Conservation (phyloP, 2,797 vertebrate genomes). For the Acestrorhynchus altus region DNA sequence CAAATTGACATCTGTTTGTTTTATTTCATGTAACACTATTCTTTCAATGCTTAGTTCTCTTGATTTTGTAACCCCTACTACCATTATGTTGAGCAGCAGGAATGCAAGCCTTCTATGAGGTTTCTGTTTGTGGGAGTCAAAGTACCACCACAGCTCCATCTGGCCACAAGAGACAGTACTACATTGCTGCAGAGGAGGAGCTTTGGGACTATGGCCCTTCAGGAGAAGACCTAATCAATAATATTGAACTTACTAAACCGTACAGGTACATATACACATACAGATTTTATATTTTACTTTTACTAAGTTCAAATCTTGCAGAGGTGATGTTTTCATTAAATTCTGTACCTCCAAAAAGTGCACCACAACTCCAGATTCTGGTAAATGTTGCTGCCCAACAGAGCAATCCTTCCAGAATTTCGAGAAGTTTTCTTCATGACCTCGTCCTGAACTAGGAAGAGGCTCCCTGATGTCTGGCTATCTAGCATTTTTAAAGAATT, state of each 20-base stretch:
- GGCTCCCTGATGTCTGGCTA: too few relatives aligned
- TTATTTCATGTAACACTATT: background rate
- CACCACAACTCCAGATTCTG: too few relatives aligned
- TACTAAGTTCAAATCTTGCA: too few relatives aligned
- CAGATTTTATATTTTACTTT: background rate
- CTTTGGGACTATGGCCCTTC: slow-evolving; percentile 84
- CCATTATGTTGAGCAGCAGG: slow-evolving; percentile 71
- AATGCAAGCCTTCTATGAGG: slow-evolving; percentile 82
- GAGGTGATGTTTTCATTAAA: too few relatives aligned
- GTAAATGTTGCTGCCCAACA: too few relatives aligned
- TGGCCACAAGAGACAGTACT: slow-evolving; percentile 75
- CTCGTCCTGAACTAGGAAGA: too few relatives aligned
- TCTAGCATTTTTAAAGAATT: too few relatives aligned
- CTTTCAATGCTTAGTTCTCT: slow-evolving; percentile 12
- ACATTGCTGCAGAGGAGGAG: slow-evolving; percentile 81
- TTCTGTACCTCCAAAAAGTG: too few relatives aligned
- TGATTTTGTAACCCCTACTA: background rate
- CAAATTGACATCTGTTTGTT: too few relatives aligned
- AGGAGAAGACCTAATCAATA: slow-evolving; percentile 75
- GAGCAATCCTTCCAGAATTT: too few relatives aligned
- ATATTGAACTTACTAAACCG: slow-evolving; percentile 58
- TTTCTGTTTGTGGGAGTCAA: slow-evolving; percentile 70
- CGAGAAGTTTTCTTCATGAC: too few relatives aligned
- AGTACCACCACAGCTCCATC: slow-evolving; percentile 43
- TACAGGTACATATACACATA: slow-evolving; percentile 11